These are phyloP conservation scores for Phyto melanocephala DNA, from an alignment of 2,888 invertebrate species.

Conservation along the genomic window DNA sequence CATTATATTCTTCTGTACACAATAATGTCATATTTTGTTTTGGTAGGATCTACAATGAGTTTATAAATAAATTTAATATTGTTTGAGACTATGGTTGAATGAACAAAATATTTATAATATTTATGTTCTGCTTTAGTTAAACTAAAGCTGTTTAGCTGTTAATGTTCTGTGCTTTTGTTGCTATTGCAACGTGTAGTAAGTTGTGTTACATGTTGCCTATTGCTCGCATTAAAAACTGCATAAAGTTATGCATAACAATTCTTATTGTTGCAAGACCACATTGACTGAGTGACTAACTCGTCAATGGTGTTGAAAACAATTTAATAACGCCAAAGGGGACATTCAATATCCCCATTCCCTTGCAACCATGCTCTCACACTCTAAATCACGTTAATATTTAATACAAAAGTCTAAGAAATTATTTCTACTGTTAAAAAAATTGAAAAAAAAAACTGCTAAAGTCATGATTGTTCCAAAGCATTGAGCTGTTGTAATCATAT, in stretches of 20 bases:
- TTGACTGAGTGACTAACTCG: constrained; percentile 23
- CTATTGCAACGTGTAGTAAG: constrained; percentile 7
- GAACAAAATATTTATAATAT: constrained; percentile 58
- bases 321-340: constrained; percentile 60
- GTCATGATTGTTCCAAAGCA: constrained; percentile 52
- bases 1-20: neutral
- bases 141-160: constrained; percentile 35
- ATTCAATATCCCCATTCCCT: neutral
- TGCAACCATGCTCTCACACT: neutral
- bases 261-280: constrained; percentile 29
- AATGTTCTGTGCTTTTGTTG: neutral
- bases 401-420: constrained; percentile 36
- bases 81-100: constrained; percentile 44
- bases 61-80: constrained; percentile 44
- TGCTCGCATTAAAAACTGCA: constrained; percentile 51
- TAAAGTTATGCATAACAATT: constrained; percentile 63
- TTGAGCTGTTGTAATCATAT: constrained; percentile 51
- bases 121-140: constrained; percentile 57
- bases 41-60: constrained; percentile 32
- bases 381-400: neutral
- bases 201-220: constrained; percentile 14
- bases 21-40: neutral
- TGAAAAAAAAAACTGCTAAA: constrained; percentile 12
- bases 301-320: constrained; percentile 64
- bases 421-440: constrained; percentile 19